A percentile compares a stretch with the other conserved stretches of the same genome.
Evolutionary conservation across 2,888 invertebrate species (phyloP).

Genomic region (Strigamia transsilvanica): DNA sequence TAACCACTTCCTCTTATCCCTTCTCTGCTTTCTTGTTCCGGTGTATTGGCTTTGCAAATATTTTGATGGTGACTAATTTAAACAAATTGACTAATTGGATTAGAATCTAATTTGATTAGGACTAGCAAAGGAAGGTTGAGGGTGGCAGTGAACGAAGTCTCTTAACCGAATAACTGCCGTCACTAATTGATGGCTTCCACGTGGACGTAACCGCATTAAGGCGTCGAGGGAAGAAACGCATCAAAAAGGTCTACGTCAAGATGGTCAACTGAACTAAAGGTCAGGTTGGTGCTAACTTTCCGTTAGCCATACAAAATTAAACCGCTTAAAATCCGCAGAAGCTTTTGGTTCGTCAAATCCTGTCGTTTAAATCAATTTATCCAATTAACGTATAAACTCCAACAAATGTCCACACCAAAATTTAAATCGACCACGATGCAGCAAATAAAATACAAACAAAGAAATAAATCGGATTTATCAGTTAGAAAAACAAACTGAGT

Average conservation of each 20-base stretch:
- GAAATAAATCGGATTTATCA: too few relatives aligned
- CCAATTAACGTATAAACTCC: background rate
- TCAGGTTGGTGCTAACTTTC: background rate
- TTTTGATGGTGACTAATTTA: slow-evolving; percentile 53
- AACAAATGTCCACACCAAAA: slow-evolving; percentile 6
- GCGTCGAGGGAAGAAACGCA: slow-evolving; percentile 34
- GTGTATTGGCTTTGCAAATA: slow-evolving; percentile 51
- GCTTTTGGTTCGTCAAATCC: background rate
- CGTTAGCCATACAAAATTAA: slow-evolving; percentile 13
- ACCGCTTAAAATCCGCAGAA: background rate
- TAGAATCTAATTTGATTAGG: slow-evolving; percentile 50
- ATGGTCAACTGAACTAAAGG: slow-evolving; percentile 32
- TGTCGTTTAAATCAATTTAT: slow-evolving; percentile 20
- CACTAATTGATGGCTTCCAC: slow-evolving; percentile 42
- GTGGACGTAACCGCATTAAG: slow-evolving; percentile 43
- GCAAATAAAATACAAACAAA: too few relatives aligned
- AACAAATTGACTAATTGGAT: slow-evolving; percentile 54
- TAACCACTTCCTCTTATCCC: slow-evolving; percentile 1
- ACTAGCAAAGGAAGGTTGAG: slow-evolving; percentile 35
- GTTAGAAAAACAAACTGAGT: too few relatives aligned
- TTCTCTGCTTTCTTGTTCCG: slow-evolving; percentile 13
- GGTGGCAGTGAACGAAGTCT: slow-evolving; percentile 32
- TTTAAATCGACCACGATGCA: background rate
- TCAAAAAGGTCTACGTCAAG: slow-evolving; percentile 39
- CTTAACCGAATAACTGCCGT: slow-evolving; percentile 39